These are phyloP conservation scores for Chlorocebus sabaeus DNA, from an alignment of 2,113 vertebrate genomes.

Conservation along the genomic window DNA sequence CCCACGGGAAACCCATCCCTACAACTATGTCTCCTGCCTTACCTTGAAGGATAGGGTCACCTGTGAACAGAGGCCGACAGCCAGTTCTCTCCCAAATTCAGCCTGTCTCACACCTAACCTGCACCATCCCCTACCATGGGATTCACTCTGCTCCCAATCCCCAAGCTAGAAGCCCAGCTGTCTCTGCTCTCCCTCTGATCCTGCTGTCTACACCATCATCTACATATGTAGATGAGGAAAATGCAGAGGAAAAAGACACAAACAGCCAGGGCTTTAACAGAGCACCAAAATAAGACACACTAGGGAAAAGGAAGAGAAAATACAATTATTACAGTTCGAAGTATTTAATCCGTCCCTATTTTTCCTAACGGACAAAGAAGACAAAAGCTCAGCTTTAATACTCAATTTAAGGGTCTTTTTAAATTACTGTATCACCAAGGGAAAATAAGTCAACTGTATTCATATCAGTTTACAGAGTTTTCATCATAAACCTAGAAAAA, in stretches of 20 bases:
- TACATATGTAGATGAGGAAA: too few species aligned
- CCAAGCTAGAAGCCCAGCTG: background rate
- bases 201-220: background rate
- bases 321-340: background rate
- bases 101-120: background rate
- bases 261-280: background rate
- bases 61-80: background rate
- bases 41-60: background rate
- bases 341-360: background rate
- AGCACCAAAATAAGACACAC: background rate
- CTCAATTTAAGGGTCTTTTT: background rate
- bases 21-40: background rate
- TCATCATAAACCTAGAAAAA: constrained; percentile 12
- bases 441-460: background rate
- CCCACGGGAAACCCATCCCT: background rate
- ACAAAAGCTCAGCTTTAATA: background rate
- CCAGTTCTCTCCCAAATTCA: background rate
- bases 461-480: background rate
- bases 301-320: background rate
- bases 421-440: background rate
- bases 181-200: background rate
- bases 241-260: background rate
- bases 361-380: background rate
- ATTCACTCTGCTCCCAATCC: background rate
- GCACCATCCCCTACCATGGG: background rate